Base-by-base conservation (phyloP, 2,113 vertebrate genomes). In the Chlorocebus sabaeus region DNA sequence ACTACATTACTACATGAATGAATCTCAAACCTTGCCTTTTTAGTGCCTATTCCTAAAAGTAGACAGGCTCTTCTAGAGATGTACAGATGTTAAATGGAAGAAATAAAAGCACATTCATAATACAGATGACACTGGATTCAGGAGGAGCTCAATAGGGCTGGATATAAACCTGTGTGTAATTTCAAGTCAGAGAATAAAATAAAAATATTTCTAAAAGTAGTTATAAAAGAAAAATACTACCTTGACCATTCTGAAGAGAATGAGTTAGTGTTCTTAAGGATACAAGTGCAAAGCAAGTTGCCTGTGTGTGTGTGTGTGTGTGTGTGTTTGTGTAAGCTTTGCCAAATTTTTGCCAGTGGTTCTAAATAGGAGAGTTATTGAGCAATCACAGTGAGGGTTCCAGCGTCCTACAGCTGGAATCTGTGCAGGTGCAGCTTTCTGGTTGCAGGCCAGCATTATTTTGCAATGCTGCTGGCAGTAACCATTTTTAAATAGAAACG, bases 301-400 rank as follows among this genome's bases (percentile, higher is more conserved):
- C 61, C 45, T 93, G 38, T 83, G 8, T n/a, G 5, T 73, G 3
- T 20, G 23, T 73, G 38, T 57, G 86, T 79, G 20, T 95, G 11
- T 93, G 9, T 92, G 64, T 94, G 86, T 96, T 75, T 96, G 96
- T 27, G 1, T 97, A 96, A 97, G 89, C 78, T 98, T 98, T 99
- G 98, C 98, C 98, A 99, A 97, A 97, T 96, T 98, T 98, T 98
- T 98, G 97, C 98, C 98, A 98, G 97, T 96, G 98, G 98, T 98
- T 93, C 97, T 97, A 98, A 99, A 98, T 97, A 97, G 97, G 97
- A 98, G 98, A 98, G 98, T 99, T 98, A 97, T 98, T 99, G 97
- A 98, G 98, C 96, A 98, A 97, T 98, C 98, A 57, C 82, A 83
- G 95, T 14, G 95, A 95, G 96, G 83, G 93, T 81, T 97, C 22